A percentile compares a stretch with the other conserved stretches of the same genome.
phyloP scores from a whole-genome alignment of 2,888 invertebrate species.

The Stenurella melanura region DNA sequence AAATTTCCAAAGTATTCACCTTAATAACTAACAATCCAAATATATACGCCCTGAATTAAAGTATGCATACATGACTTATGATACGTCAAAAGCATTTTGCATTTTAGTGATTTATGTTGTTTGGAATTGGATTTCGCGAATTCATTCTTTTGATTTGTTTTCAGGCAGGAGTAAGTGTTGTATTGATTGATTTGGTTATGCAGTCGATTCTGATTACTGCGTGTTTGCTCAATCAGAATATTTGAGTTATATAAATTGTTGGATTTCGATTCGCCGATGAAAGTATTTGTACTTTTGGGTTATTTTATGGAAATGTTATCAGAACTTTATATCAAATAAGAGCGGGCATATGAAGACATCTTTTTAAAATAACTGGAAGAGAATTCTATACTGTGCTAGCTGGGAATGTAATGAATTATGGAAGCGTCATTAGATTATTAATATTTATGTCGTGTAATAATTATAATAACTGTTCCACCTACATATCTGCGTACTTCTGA shows the following conservation, averaged over 20 bases:
- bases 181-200: conserved; percentile 52
- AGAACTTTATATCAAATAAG: conserved; percentile 19
- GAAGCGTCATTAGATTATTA: no score
- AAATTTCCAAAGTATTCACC: conserved; percentile 36
- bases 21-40: conserved; percentile 37
- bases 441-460: no score
- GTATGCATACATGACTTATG: conserved; percentile 70
- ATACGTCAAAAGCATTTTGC: conserved; percentile 70
- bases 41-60: conserved; percentile 52
- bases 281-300: conserved; percentile 53
- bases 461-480: no score
- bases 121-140: conserved; percentile 71
- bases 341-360: conserved; percentile 32
- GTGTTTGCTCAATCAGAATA: conserved; percentile 61
- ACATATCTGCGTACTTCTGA: no score
- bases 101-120: conserved; percentile 71
- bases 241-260: conserved; percentile 55
- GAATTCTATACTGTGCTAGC: not conserved
- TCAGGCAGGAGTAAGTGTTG: conserved; percentile 41
- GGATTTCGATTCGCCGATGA: conserved; percentile 39
- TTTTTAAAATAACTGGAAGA: conserved; percentile 1
- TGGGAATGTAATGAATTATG: no score
- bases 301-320: conserved; percentile 54
- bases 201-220: conserved; percentile 58
- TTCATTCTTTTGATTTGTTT: conserved; percentile 70